phyloP scores from a whole-genome alignment of 2,888 invertebrate genomes.

The Elysia crispata region DNA sequence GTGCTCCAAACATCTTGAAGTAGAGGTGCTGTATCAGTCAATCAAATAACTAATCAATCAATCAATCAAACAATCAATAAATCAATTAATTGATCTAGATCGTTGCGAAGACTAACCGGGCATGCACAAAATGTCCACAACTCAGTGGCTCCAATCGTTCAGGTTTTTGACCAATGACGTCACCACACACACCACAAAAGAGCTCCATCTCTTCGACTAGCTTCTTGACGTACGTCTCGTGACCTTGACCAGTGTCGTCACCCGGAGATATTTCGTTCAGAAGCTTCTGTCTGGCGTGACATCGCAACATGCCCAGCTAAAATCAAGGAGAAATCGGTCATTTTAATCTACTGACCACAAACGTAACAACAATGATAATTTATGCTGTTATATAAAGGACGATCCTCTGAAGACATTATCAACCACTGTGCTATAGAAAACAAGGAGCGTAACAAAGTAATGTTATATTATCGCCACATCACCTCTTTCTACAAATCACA shows the following conservation, averaged over 20 bases:
- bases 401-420: too few species aligned
- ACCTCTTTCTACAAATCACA: too few species aligned
- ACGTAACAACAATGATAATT: background rate
- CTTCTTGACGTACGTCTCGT: constrained; percentile 79
- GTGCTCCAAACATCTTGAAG: too few species aligned
- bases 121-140: constrained; percentile 91
- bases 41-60: too few species aligned
- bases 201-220: constrained; percentile 86
- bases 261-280: constrained; percentile 91
- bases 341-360: background rate
- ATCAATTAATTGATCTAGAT: too few species aligned
- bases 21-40: too few species aligned
- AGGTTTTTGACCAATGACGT: constrained; percentile 86
- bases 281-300: constrained; percentile 85
- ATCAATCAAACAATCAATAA: too few species aligned
- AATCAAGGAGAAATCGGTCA: constrained; percentile 33
- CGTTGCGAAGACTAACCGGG: constrained; percentile 69
- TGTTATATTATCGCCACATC: too few species aligned
- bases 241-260: constrained; percentile 85
- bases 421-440: too few species aligned
- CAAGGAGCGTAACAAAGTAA: too few species aligned
- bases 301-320: constrained; percentile 76
- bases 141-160: constrained; percentile 87
- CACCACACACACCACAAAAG: constrained; percentile 87
- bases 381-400: too few species aligned